phyloP scores from a whole-genome alignment of 2,797 vertebrate genomes.

The Mus caroli region DNA sequence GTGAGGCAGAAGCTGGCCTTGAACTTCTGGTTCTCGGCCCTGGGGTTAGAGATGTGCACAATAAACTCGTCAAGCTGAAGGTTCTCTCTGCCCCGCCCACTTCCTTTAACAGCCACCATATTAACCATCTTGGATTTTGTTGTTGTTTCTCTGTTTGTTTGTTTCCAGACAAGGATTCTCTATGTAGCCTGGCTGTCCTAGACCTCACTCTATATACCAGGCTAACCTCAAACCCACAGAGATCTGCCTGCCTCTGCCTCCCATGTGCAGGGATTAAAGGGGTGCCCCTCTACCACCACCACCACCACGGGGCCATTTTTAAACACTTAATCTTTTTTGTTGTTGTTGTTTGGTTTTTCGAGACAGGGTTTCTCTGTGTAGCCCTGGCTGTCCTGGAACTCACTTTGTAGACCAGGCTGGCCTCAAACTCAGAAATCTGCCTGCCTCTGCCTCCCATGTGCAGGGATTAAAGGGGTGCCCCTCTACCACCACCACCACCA shows the following conservation, averaged over 20 bases:
- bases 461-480: too few relatives aligned
- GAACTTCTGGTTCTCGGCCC: background rate
- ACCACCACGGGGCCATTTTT: background rate
- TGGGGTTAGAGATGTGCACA: background rate
- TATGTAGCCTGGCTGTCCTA: background rate
- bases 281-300: too few relatives aligned
- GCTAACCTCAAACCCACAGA: background rate
- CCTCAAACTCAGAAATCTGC: too few relatives aligned
- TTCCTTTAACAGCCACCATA: background rate
- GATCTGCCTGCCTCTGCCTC: background rate
- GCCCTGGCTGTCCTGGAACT: too few relatives aligned
- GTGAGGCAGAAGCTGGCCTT: too few relatives aligned
- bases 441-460: too few relatives aligned
- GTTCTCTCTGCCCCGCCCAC: background rate
- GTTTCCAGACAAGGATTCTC: background rate
- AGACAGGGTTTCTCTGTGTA: too few relatives aligned
- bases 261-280: background rate
- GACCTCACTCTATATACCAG: background rate
- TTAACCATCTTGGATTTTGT: background rate
- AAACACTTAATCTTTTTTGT: too few relatives aligned
- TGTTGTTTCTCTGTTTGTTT: background rate
- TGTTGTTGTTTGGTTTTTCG: too few relatives aligned
- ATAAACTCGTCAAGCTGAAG: background rate
- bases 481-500: too few relatives aligned
- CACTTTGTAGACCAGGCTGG: too few relatives aligned